Conservation (phyloP, 2,888 invertebrate genomes). For the Uloborus plumipes region DNA sequence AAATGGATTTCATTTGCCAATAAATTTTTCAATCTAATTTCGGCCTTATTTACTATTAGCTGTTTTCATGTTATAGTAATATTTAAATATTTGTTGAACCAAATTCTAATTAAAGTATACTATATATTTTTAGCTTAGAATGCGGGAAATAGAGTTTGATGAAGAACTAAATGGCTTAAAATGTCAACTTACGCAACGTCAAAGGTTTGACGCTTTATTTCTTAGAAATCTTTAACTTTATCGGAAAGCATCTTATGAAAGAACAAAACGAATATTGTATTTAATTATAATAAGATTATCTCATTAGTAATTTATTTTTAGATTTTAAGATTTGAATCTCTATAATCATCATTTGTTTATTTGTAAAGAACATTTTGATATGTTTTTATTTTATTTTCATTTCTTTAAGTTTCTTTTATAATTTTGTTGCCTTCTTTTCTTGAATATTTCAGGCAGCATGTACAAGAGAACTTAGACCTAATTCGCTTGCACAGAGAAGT, state of each 20-base stretch:
- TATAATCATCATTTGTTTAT: too few relatives aligned
- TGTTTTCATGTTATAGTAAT: too few relatives aligned
- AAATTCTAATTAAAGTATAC: background rate
- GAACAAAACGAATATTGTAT: background rate
- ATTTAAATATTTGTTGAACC: constrained; percentile 11
- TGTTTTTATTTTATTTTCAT: background rate
- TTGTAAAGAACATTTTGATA: background rate
- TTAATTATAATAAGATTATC: background rate
- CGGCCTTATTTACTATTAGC: too few relatives aligned
- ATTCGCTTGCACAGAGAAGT: constrained; percentile 72
- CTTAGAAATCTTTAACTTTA: background rate
- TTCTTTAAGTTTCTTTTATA: background rate
- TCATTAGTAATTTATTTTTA: background rate
- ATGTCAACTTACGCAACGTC: constrained; percentile 71
- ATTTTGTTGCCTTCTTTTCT: background rate
- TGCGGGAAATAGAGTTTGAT: constrained; percentile 71
- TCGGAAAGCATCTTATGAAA: background rate
- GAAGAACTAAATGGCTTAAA: constrained; percentile 71
- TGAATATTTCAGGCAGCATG: constrained; percentile 64
- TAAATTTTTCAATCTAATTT: too few relatives aligned
- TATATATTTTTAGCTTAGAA: constrained; percentile 67
- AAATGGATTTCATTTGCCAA: too few relatives aligned
- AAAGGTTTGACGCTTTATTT: constrained; percentile 68
- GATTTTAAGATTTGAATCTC: too few relatives aligned
- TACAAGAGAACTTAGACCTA: constrained; percentile 73